Evolutionary conservation across 92 coral and sea anemone species (phyloP), one percentile per base, ranked within the genome.

Genomic region (Hydrozoanthus gracilis): DNA sequence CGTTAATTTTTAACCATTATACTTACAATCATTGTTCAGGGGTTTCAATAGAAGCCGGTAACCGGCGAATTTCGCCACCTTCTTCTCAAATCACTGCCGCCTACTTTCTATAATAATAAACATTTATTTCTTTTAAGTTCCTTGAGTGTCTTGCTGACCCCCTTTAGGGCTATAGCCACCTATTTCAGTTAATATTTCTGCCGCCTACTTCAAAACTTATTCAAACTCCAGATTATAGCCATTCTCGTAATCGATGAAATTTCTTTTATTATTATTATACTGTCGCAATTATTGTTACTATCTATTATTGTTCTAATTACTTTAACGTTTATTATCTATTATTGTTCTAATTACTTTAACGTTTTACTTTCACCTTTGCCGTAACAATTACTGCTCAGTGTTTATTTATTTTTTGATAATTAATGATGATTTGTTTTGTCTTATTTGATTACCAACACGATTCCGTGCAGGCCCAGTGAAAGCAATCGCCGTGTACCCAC

Each of bases 401-500:
- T n/a, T 10, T 35, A 69, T 9, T 69, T 27, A 8, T 20, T n/a
- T 44, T 9, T 69, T 4, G 15, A 4, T 60, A 60, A 61, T 13
- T 20, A 2, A 20, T 61, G 5, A 20, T 62, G 17, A 62, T 62
- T 3, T 14, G 11, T 62, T 9, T 6, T 62, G 18, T 62, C 47
- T 18, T 8, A 47, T 35, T 13, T 44, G 56, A 7, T 16, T 10
- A 75, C 45, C 62, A 8, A 51, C 70, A 2, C 3, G 13, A 17
- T 79, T 51, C 1, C 17, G 58, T 46, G 3, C 64, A 94, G 98
- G 98, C n/a, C 98, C 95, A 17, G 83, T 78, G 16, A 90, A 91
- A 72, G 98, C 95, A 10, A 83, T 93, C 35, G 98, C 91, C 14
- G 46, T 92, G 9, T 94, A 90, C 78, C 98, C 98, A 48, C 90